Evolutionary conservation across 2,797 vertebrate genomes (phyloP).

Genomic region (Thamnophis elegans): DNA sequence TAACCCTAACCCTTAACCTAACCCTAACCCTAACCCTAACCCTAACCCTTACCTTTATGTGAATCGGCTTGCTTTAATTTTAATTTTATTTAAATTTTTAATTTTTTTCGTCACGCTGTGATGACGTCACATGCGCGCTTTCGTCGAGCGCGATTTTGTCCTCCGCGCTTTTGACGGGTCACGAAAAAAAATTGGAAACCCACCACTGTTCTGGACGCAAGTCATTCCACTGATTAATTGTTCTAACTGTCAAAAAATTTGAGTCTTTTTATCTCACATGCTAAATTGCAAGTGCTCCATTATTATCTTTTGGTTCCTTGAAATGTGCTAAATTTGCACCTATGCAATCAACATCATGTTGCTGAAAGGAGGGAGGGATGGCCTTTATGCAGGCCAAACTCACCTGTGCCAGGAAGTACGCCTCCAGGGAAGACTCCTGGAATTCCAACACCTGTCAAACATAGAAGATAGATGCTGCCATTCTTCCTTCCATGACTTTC

Average conservation of each 20-base stretch:
- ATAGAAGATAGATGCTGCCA: background rate
- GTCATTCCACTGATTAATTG: background rate
- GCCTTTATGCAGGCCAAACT: background rate
- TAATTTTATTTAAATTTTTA: too few species aligned
- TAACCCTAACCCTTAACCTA: too few species aligned
- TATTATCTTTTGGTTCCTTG: background rate
- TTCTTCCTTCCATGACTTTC: background rate
- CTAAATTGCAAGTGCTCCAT: background rate
- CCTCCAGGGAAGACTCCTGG: slow-evolving; percentile 91
- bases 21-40: too few species aligned
- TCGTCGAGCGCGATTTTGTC: too few species aligned
- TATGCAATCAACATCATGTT: too few species aligned
- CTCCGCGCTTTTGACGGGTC: too few species aligned
- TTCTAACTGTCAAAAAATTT: background rate
- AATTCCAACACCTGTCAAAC: slow-evolving; percentile 84
- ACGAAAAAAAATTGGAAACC: too few species aligned
- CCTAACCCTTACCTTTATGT: too few species aligned
- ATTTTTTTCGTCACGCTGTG: too few species aligned
- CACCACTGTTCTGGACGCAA: background rate
- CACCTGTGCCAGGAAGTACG: slow-evolving; percentile 87
- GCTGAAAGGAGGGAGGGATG: too few species aligned
- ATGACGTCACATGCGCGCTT: too few species aligned
- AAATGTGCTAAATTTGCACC: background rate
- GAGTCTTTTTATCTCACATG: background rate
- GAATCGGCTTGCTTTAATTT: too few species aligned